Percentiles rank a stretch among this genome's conserved stretches.
Evolutionary conservation across 2,888 invertebrate genomes (phyloP).

Genomic region (Diarsia mendica): DNA sequence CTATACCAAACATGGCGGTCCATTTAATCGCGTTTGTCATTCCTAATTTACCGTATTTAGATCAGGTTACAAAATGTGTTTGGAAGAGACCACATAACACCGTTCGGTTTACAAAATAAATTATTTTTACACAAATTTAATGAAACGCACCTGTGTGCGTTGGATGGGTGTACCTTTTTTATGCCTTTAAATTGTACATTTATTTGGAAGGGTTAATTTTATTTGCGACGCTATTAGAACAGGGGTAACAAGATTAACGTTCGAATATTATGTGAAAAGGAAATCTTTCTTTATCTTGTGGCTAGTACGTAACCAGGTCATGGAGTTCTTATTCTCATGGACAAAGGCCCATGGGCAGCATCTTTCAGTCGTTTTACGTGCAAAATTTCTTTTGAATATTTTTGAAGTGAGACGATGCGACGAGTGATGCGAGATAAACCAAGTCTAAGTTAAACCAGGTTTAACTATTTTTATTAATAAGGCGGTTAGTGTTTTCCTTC

Average conservation of each 20-base stretch:
- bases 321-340: too few species aligned
- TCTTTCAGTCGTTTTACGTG: too few species aligned
- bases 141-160: slow-evolving; percentile 48
- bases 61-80: slow-evolving; percentile 71
- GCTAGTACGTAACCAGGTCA: too few species aligned
- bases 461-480: too few species aligned
- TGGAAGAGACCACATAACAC: slow-evolving; percentile 55
- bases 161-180: slow-evolving; percentile 31
- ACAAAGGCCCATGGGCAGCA: too few species aligned
- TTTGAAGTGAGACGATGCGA: too few species aligned
- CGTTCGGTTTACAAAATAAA: slow-evolving; percentile 58
- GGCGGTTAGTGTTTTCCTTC: too few species aligned
- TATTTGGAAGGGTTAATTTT: slow-evolving; percentile 42
- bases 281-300: too few species aligned
- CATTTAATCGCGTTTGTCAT: slow-evolving; percentile 74
- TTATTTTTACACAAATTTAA: slow-evolving; percentile 59
- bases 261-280: slow-evolving; percentile 1
- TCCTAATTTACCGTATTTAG: slow-evolving; percentile 73
- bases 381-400: too few species aligned
- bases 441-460: too few species aligned
- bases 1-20: slow-evolving; percentile 69
- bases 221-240: slow-evolving; percentile 16
- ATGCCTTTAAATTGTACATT: slow-evolving; percentile 30
- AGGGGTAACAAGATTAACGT: background rate
- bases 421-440: too few species aligned